Percentiles rank a stretch among this genome's conserved stretches.
Evolutionary conservation across 2,113 vertebrate species (phyloP).

Genomic region (Aldabrachelys gigantea): DNA sequence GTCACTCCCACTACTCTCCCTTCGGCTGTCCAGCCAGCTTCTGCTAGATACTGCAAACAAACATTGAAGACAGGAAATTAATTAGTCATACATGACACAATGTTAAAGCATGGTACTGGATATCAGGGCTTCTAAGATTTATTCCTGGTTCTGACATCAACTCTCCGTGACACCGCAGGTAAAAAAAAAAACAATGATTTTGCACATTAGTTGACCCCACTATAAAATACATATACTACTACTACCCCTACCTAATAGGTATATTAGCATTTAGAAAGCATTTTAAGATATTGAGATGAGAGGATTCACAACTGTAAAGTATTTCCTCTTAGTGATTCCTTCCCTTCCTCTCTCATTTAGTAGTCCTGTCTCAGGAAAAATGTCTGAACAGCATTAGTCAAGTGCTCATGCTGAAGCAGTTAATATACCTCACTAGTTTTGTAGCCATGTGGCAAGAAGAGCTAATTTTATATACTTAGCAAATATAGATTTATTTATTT

Average conservation of each 20-base stretch:
- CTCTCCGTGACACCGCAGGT: background rate
- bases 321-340: background rate
- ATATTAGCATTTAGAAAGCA: background rate
- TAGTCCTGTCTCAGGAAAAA: background rate
- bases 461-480: background rate
- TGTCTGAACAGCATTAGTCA: background rate
- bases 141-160: background rate
- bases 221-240: background rate
- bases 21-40: constrained; percentile 97
- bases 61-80: accelerated
- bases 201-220: background rate
- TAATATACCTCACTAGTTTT: background rate
- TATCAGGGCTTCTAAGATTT: accelerated
- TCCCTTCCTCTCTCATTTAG: background rate
- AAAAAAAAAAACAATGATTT: background rate
- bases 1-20: constrained; percentile 96
- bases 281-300: background rate
- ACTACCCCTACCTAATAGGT: background rate
- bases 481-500: background rate
- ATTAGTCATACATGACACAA: background rate
- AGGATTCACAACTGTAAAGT: background rate
- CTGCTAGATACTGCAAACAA: constrained; percentile 89
- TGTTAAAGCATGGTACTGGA: background rate
- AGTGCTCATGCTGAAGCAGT: background rate
- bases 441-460: background rate